phyloP scores from a whole-genome alignment of 2,888 invertebrate species.

The Scotopteryx bipunctaria region DNA sequence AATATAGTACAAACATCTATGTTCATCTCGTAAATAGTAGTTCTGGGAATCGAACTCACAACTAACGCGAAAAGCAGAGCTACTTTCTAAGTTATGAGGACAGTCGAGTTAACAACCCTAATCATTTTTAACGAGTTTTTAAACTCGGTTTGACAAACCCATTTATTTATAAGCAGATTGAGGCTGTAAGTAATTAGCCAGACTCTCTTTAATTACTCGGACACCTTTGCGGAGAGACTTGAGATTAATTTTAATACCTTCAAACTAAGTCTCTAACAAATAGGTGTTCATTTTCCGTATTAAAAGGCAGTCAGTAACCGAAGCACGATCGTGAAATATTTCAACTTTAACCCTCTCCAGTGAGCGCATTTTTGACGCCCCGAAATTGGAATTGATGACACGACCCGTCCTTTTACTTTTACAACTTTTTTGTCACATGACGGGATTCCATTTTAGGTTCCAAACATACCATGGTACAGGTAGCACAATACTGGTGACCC shows the following conservation, averaged over 20 bases:
- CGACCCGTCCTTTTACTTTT: constrained; percentile 9
- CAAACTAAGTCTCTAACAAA: neutral
- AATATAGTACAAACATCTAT: no score
- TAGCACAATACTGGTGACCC: no score
- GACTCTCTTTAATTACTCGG: constrained; percentile 43
- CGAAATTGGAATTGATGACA: constrained; percentile 36
- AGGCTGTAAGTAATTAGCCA: constrained; percentile 34
- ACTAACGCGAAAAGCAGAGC: no score
- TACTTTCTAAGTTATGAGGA: no score
- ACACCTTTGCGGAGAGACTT: constrained; percentile 46
- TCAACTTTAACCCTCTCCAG: constrained; percentile 25
- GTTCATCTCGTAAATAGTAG: no score
- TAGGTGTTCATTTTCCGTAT: constrained; percentile 17
- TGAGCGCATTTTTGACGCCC: constrained; percentile 25
- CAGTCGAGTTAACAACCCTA: no score
- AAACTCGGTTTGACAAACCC: constrained; percentile 15
- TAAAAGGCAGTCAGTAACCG: constrained; percentile 15
- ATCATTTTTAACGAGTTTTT: constrained; percentile 7
- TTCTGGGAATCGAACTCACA: no score
- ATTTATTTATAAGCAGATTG: constrained; percentile 17
- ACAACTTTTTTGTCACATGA: no score
- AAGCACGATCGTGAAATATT: constrained; percentile 34
- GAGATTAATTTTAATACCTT: constrained; percentile 47
- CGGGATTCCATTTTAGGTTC: no score
- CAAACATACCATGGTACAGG: no score